A percentile compares a stretch with the other conserved stretches of the same genome.
Evolutionary conservation across 2,113 vertebrate genomes (phyloP).

Genomic region (Pogona vitticeps): DNA sequence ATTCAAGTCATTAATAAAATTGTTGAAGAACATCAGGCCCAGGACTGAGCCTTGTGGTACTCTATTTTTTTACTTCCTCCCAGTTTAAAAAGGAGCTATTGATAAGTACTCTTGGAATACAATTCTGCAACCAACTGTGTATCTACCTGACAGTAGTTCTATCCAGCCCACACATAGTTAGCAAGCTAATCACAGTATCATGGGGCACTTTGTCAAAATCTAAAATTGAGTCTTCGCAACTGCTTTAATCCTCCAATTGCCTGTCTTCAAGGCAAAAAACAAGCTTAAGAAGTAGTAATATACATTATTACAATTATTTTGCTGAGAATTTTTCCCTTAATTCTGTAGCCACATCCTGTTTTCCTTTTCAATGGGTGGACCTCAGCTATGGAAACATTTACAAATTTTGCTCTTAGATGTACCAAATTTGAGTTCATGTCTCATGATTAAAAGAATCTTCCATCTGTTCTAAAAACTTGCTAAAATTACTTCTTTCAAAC

Average conservation of each 20-base stretch:
- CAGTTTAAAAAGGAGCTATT: too few species aligned
- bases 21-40: too few species aligned
- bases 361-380: conserved; percentile 5
- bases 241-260: not conserved
- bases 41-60: too few species aligned
- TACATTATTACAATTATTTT: conserved; percentile 8
- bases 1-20: not conserved
- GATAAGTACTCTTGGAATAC: too few species aligned
- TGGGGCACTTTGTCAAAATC: too few species aligned
- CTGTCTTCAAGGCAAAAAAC: not conserved
- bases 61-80: too few species aligned
- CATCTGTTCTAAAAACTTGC: not conserved
- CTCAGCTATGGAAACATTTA: not conserved
- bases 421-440: not conserved
- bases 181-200: too few species aligned
- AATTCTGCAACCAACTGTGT: too few species aligned
- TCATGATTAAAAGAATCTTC: not conserved
- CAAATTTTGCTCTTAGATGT: not conserved
- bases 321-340: not conserved
- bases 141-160: too few species aligned
- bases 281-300: not conserved
- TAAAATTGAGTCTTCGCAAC: too few species aligned
- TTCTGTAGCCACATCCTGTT: conserved; percentile 14
- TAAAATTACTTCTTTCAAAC: not conserved
- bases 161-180: too few species aligned